These are phyloP conservation scores for Heliconius aoede DNA, from an alignment of 2,888 invertebrate species.

Conservation along the genomic window DNA sequence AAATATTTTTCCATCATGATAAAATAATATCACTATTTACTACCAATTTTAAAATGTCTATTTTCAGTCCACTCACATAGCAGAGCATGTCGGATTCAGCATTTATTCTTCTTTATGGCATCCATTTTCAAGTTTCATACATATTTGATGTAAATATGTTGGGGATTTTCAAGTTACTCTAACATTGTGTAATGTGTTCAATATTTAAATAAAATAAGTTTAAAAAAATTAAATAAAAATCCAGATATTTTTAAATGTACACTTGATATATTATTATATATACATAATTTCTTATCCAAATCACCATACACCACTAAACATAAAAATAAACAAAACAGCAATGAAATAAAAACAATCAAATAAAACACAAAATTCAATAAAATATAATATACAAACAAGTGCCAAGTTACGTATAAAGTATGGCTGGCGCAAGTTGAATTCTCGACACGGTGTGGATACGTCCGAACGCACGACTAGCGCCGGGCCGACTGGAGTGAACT, in stretches of 20 bases:
- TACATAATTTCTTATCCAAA: not conserved
- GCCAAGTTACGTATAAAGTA: slow-evolving; percentile 35
- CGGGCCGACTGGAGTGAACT: slow-evolving; percentile 33
- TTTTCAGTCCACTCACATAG: slow-evolving; percentile 67
- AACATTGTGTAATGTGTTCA: not conserved
- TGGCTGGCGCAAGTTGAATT: not conserved
- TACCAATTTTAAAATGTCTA: slow-evolving; percentile 8
- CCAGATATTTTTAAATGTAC: not conserved
- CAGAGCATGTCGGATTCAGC: slow-evolving; percentile 69
- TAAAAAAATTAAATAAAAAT: not conserved
- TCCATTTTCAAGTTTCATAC: slow-evolving; percentile 45
- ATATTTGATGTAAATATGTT: slow-evolving; percentile 6
- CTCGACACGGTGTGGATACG: slow-evolving; percentile 15
- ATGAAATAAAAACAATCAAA: not conserved
- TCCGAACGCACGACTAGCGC: slow-evolving; percentile 21
- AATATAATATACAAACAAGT: not conserved
- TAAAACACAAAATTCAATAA: not conserved
- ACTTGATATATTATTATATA: not conserved
- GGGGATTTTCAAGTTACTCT: not conserved
- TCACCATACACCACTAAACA: not conserved
- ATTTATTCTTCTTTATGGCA: slow-evolving; percentile 41
- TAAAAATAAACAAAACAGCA: not conserved
- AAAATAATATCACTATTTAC: not conserved
- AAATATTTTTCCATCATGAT: not conserved
- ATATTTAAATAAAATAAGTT: not conserved